These are phyloP conservation scores for Rotaria sp. DNA, from an alignment of 2,888 invertebrate genomes.

Conservation along the genomic window DNA sequence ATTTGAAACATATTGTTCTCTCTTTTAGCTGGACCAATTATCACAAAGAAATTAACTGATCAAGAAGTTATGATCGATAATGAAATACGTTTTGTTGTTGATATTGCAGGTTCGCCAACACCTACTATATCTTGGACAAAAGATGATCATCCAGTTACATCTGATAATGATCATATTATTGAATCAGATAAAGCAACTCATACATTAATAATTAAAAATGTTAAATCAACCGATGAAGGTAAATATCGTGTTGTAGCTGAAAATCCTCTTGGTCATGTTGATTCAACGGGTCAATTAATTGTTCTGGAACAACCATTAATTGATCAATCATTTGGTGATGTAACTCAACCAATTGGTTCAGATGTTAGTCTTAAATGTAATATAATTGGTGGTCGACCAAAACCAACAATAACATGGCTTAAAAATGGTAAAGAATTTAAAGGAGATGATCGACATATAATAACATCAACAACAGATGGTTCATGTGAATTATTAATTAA, in stretches of 20 bases:
- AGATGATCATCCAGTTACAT: slow-evolving; percentile 30
- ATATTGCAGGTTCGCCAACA: slow-evolving; percentile 32
- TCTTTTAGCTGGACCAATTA: slow-evolving; percentile 28
- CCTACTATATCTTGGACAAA: slow-evolving; percentile 37
- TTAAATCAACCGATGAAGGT: slow-evolving; percentile 57
- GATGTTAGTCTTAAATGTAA: slow-evolving; percentile 12
- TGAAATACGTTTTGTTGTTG: slow-evolving; percentile 17
- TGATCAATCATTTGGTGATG: slow-evolving; percentile 28
- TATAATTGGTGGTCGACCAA: slow-evolving; percentile 28
- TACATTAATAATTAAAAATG: slow-evolving; percentile 64
- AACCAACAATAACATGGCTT: slow-evolving; percentile 34
- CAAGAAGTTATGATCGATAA: slow-evolving; percentile 33
- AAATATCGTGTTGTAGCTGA: slow-evolving; percentile 52
- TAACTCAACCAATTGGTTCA: not conserved
- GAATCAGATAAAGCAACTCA: slow-evolving; percentile 65
- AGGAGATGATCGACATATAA: slow-evolving; percentile 25
- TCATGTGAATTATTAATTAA: slow-evolving; percentile 28
- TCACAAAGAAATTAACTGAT: slow-evolving; percentile 28
- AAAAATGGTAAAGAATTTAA: slow-evolving; percentile 35
- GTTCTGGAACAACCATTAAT: slow-evolving; percentile 44
- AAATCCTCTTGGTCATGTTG: slow-evolving; percentile 51
- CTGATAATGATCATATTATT: slow-evolving; percentile 27
- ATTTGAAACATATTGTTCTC: not conserved
- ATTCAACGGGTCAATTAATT: slow-evolving; percentile 50
- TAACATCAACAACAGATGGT: not conserved